Evolutionary conservation across 30 jellyfish, hydroid and myxozoan genomes (phyloP), one percentile per base, ranked within the genome.

Genomic region (Hydractinia echinata): DNA sequence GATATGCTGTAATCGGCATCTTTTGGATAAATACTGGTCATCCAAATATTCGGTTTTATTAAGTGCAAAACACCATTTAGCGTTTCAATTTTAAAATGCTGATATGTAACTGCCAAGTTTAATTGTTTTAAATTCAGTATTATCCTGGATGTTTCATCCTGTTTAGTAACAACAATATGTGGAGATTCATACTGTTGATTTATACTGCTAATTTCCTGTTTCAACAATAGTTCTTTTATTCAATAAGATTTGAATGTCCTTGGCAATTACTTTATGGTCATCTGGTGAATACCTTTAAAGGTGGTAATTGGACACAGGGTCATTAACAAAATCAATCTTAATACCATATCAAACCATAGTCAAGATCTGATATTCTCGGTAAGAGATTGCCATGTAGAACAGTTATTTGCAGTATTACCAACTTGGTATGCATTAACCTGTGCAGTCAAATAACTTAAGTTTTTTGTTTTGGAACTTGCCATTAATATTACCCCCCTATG

Each of bases 21-120:
- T 55, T 83, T 83, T 10, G 76, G 82, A 76, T 83, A 86, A 54
- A 83, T 82, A 73, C 82, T 50, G 56, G 92, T 86, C 86, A 83
- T 73, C 53, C 62, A 83, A 49, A 30, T 82, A 73, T 62, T 54
- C 53, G 86, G 73, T 61, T 73, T 73, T 64, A 83, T 54, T 55
- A 83, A 50, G 4, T 76, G 60, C 61, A 83, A 15, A 62, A 64
- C 86, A 48, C 53, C 14, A 18, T 39, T 60, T 11, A 83, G 58
- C 6, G 86, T 48, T 64, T 73, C 92, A 86, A 83, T 83, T 83
- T 83, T 83, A 73, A 83, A 56, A 74, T 70, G 87, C 55, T 15
- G 53, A 71, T 70, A 68, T 70, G 55, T 52, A 6, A 82, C 68
- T 9, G 52, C 19, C 10, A 7, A 55, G 62, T 70, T 82, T 18